A percentile compares a stretch with the other conserved stretches of the same genome.
Conservation (phyloP, 2,113 vertebrate species). For the Hemibagrus wyckioides region DNA sequence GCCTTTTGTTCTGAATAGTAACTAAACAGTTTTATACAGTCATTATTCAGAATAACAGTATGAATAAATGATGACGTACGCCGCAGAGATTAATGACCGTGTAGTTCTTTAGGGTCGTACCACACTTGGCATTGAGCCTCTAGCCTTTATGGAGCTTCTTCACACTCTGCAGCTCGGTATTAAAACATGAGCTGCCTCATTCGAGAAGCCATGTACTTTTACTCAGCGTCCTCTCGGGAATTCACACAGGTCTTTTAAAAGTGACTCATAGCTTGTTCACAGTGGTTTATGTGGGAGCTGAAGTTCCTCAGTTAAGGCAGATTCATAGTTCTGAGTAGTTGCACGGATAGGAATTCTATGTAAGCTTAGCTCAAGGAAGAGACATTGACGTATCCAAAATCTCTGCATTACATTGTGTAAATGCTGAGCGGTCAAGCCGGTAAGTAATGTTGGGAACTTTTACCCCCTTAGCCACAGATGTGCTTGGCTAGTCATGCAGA, state of each 20-base stretch:
- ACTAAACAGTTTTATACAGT: neutral
- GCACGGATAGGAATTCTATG: neutral
- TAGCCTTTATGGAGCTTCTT: slow-evolving; percentile 1
- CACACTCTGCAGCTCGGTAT: neutral
- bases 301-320: neutral
- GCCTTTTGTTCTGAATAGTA: neutral
- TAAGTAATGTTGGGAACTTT: neutral
- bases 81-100: neutral
- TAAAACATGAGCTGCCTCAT: slow-evolving; percentile 1
- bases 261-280: slow-evolving; percentile 22
- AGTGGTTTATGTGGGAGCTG: neutral
- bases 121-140: neutral
- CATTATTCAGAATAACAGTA: neutral
- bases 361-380: neutral
- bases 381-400: neutral
- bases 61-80: neutral
- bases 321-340: neutral
- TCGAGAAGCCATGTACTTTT: neutral
- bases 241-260: neutral
- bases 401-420: neutral
- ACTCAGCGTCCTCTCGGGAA: neutral
- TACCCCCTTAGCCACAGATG: neutral
- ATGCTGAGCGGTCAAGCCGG: neutral
- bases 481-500: neutral
- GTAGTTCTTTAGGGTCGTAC: neutral